These are phyloP conservation scores for Neosalanx taihuensis DNA, from an alignment of 2,797 vertebrate species.

Conservation along the genomic window DNA sequence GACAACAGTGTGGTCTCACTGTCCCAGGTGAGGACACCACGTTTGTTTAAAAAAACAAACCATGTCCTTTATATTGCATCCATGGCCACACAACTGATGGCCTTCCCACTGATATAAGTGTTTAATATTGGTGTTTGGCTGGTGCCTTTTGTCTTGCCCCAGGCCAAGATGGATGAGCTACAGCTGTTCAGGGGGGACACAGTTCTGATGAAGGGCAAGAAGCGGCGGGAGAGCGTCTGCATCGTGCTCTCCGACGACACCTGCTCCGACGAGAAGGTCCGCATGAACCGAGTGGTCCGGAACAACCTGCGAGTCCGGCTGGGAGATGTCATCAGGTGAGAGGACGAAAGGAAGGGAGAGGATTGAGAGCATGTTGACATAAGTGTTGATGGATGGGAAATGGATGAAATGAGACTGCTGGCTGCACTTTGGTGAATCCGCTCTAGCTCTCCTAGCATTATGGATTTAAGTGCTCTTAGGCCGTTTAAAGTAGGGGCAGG, in stretches of 20 bases:
- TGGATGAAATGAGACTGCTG: not conserved
- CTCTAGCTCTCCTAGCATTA: not conserved
- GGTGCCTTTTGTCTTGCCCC: not conserved
- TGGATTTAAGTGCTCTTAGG: not conserved
- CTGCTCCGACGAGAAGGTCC: conserved; percentile 89
- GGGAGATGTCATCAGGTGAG: conserved; percentile 81
- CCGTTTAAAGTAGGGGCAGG: not conserved
- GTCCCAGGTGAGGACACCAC: conserved; percentile 73
- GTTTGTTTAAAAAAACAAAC: not conserved
- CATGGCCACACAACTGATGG: not conserved
- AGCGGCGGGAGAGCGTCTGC: conserved; percentile 85
- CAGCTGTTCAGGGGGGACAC: conserved; percentile 88
- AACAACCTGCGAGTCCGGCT: conserved; percentile 87
- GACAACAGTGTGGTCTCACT: conserved; percentile 87
- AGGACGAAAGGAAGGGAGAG: not conserved
- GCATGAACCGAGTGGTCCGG: conserved; percentile 89
- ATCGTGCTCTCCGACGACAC: conserved; percentile 88
- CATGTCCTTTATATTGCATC: not conserved
- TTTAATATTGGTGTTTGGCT: not conserved
- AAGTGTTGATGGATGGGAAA: not conserved
- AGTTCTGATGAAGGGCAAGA: conserved; percentile 87
- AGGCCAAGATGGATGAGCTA: conserved; percentile 89
- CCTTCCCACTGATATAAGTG: not conserved
- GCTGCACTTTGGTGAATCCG: not conserved
- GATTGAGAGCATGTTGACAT: not conserved